These are phyloP conservation scores for Myotis lucifugus DNA, from an alignment of 2,113 vertebrate genomes.

Conservation along the genomic window DNA sequence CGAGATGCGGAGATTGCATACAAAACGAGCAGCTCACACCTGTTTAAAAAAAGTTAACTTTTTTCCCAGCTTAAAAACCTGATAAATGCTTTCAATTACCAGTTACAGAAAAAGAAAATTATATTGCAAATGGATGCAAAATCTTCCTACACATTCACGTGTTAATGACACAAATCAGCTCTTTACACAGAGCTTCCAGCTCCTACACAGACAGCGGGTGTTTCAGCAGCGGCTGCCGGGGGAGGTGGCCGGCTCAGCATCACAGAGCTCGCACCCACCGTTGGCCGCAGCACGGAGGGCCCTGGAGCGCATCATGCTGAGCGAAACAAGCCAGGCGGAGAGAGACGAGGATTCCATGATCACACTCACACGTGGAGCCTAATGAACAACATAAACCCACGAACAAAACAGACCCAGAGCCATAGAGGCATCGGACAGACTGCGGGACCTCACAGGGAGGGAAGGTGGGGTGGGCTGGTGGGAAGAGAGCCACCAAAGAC, in stretches of 20 bases:
- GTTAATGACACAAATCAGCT: slow-evolving; percentile 78
- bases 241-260: neutral
- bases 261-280: no score
- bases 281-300: no score
- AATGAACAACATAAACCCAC: no score
- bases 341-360: no score
- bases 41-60: slow-evolving; percentile 78
- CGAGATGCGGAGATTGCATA: slow-evolving; percentile 60
- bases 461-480: no score
- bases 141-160: slow-evolving; percentile 71
- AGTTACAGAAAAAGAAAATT: slow-evolving; percentile 81
- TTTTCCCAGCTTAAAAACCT: slow-evolving; percentile 74
- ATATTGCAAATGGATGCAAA: slow-evolving; percentile 79
- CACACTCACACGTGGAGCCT: no score
- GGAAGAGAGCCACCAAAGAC: no score
- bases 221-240: neutral
- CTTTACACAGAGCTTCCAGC: slow-evolving; percentile 49
- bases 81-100: slow-evolving; percentile 81
- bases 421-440: no score
- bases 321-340: no score
- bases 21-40: slow-evolving; percentile 78
- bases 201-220: slow-evolving; percentile 56
- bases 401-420: no score
- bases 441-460: no score
- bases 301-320: no score